Conservation (phyloP, 2,888 invertebrate species). For the Muscina levida region DNA sequence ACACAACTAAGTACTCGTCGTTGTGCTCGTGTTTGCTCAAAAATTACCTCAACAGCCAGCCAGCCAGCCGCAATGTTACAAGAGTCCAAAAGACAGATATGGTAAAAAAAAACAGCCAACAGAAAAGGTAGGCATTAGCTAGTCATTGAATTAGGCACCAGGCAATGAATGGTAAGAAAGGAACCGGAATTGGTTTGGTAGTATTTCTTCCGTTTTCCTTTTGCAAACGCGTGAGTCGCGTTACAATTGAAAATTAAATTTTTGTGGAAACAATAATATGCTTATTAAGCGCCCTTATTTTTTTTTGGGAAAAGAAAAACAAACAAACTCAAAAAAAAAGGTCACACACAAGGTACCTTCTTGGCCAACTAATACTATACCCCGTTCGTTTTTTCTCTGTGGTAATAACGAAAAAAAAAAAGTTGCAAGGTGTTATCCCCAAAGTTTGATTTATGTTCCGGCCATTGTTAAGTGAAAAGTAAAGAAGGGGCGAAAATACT, state of each 20-base stretch:
- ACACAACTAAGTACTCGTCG: conserved; percentile 5
- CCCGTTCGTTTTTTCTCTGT: too few species aligned
- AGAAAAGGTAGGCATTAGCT: neutral
- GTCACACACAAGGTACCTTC: too few species aligned
- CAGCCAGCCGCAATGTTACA: neutral
- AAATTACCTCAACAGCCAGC: neutral
- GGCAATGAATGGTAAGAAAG: neutral
- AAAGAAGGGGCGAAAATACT: conserved; percentile 3
- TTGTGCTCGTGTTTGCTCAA: conserved; percentile 8
- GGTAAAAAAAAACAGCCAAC: neutral
- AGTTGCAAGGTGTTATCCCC: conserved; percentile 29
- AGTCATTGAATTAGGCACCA: conserved; percentile 1
- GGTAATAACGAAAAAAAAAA: conserved; percentile 1
- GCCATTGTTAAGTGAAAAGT: neutral
- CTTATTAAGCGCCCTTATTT: conserved; percentile 22
- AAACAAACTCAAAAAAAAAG: neutral
- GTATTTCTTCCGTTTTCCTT: neutral
- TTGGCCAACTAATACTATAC: too few species aligned
- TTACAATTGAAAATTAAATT: conserved; percentile 46
- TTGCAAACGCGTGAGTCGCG: conserved; percentile 8
- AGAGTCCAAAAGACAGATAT: conserved; percentile 19
- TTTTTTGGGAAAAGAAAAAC: neutral
- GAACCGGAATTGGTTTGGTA: neutral
- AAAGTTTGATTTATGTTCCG: neutral
- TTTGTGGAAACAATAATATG: conserved; percentile 38